Base-by-base conservation (phyloP, 2,113 vertebrate genomes). In the Catharus bicknelli region DNA sequence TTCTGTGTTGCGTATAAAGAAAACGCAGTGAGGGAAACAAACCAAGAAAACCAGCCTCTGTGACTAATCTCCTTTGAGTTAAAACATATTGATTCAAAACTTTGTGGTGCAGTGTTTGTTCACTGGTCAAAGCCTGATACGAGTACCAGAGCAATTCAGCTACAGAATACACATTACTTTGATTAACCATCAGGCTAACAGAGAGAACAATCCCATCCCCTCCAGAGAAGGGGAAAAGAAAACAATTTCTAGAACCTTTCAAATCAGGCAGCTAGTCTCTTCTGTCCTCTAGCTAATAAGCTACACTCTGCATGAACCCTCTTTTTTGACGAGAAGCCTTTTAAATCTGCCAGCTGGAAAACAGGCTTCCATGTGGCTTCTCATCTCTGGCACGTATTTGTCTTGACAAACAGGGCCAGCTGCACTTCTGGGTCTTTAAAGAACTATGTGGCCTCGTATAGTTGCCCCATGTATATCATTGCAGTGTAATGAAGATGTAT, bases 321-420 rank as follows among this genome's bases (percentile, higher is more conserved):
- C 18, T 73, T 75, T 87, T 87, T 57, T 79, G 62, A 73, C 15
- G 45, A 30, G 40, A 79, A 94, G 17, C 7, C 22, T 62, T 85
- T 89, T 57, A 85, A 76, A 87, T 61, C 25, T 93, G 23, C 42
- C 50, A 83, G 53, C 45, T 95, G 66, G 70, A 92, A 87, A 91
- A 54, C 26, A 57, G 45, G 9, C 16, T 78, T 48, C 26, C 45
- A 53, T 61, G 45, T 50, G 50, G 21, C 29, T 95, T 95, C 66
- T 54, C 32, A 68, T 76, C 62, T 79, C n/a, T 3, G 3, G n/a
- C 62, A 84, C 12, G 25, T 68, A 82, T 91, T 87, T 89, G 16
- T 82, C 78, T 72, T 81, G 38, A 81, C 32, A 78, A 94, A 82
- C 36, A 79, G 30, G 30, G 14, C 11, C 38, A 67, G 53, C 25